A percentile compares a stretch with the other conserved stretches of the same genome.
Evolutionary conservation across 2,113 vertebrate genomes (phyloP).

Genomic region (Protobothrops flavoviridis): DNA sequence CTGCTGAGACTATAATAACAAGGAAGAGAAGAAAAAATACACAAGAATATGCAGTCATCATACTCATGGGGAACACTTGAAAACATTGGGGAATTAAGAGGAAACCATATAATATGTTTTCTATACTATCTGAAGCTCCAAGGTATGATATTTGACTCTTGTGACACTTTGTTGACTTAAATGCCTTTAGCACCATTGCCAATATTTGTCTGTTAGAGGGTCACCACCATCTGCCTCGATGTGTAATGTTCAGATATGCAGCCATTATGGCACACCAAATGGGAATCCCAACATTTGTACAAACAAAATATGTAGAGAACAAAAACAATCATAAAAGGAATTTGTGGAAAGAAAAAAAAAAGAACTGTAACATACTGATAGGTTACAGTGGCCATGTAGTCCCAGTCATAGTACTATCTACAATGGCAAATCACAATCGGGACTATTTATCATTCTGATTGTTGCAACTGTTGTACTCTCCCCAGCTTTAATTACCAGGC

Average conservation of each 20-base stretch:
- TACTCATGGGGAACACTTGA: not conserved
- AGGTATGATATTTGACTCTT: not conserved
- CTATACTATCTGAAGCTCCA: not conserved
- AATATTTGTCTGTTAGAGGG: not conserved
- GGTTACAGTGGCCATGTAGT: not conserved
- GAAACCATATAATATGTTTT: not conserved
- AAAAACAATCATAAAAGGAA: not conserved
- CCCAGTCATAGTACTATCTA: not conserved
- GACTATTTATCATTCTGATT: not conserved
- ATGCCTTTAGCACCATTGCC: not conserved
- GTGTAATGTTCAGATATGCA: not conserved
- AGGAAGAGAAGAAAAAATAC: not conserved
- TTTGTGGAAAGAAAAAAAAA: not conserved
- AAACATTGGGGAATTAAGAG: not conserved
- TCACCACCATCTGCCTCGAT: not conserved
- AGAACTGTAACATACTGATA: not conserved
- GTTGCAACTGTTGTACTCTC: not conserved
- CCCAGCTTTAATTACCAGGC: not conserved
- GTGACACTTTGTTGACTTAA: not conserved
- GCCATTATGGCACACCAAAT: not conserved
- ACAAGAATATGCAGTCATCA: not conserved
- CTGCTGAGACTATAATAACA: not conserved
- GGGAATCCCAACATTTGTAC: not conserved
- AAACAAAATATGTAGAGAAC: not conserved
- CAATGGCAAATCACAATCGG: not conserved